Conservation (phyloP, 2,888 invertebrate genomes). For the Dysmachus trigonus region DNA sequence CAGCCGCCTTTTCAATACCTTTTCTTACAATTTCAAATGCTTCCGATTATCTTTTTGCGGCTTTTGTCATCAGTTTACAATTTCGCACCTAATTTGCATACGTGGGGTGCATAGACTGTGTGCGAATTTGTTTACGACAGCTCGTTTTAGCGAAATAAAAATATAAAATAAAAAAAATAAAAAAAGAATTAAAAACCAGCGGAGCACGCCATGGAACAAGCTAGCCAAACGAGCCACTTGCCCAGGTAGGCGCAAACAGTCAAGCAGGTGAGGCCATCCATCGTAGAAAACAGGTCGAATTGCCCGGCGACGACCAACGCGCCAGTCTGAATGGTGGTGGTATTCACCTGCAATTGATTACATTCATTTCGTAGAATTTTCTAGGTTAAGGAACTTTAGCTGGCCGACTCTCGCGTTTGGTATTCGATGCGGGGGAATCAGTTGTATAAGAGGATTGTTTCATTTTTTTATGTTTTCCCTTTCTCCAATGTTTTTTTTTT, state of each 20-base stretch:
- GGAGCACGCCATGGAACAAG: neutral
- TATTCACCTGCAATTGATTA: slow-evolving; percentile 15
- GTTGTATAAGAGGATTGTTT: neutral
- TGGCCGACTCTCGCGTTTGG: neutral
- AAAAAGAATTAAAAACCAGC: neutral
- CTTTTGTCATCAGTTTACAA: neutral
- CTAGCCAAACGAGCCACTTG: neutral
- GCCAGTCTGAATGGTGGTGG: neutral
- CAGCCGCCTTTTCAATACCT: neutral
- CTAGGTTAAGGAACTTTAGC: slow-evolving; percentile 18
- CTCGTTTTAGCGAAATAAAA: neutral
- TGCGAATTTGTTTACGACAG: slow-evolving; percentile 22
- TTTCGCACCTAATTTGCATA: slow-evolving; percentile 15
- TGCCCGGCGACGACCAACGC: neutral
- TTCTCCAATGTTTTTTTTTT: neutral
- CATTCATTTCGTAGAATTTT: slow-evolving; percentile 21
- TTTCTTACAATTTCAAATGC: neutral
- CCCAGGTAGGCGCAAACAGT: neutral
- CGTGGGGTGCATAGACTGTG: neutral
- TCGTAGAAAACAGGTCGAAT: neutral
- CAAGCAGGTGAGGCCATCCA: neutral
- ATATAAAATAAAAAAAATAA: neutral
- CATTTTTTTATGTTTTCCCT: neutral
- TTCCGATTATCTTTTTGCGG: neutral
- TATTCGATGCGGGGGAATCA: neutral